Percentiles rank a stretch among this genome's conserved stretches.
Evolutionary conservation across 35 echinoderm and acorn worm species (phyloP).

Genomic region (Stichopus chloronotus): DNA sequence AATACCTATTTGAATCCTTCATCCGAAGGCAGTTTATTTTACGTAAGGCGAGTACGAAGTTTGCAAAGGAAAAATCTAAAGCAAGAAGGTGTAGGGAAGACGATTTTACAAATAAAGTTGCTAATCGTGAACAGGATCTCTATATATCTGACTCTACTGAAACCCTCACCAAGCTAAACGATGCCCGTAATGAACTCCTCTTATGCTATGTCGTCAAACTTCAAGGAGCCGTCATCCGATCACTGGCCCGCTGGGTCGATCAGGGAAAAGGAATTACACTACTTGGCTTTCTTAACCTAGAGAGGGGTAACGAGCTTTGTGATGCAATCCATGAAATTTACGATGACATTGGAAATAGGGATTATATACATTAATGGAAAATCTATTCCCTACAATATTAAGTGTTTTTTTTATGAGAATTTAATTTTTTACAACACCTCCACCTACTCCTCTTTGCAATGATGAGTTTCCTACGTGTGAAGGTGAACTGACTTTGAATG

Average conservation of each 20-base stretch:
- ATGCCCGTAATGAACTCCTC: background rate
- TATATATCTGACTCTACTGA: background rate
- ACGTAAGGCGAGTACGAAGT: background rate
- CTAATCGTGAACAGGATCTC: background rate
- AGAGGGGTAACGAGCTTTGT: background rate
- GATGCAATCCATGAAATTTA: no score
- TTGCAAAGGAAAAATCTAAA: background rate
- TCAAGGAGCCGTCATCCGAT: background rate
- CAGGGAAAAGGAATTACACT: background rate
- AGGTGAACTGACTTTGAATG: background rate
- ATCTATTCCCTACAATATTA: no score
- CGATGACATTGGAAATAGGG: no score
- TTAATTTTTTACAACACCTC: no score
- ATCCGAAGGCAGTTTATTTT: background rate
- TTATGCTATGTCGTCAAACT: background rate
- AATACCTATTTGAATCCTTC: background rate
- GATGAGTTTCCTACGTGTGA: no score
- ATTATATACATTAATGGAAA: no score
- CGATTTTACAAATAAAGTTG: background rate
- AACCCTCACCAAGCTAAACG: background rate
- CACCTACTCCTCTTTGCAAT: no score
- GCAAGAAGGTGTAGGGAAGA: background rate
- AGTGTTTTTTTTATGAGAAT: no score
- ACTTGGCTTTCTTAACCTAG: background rate
- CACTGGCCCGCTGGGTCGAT: slow-evolving; percentile 3